A percentile compares a stretch with the other conserved stretches of the same genome.
Evolutionary conservation across 1,140 invertebrate genomes (phyloP).

Genomic region (Drosophila santomea): DNA sequence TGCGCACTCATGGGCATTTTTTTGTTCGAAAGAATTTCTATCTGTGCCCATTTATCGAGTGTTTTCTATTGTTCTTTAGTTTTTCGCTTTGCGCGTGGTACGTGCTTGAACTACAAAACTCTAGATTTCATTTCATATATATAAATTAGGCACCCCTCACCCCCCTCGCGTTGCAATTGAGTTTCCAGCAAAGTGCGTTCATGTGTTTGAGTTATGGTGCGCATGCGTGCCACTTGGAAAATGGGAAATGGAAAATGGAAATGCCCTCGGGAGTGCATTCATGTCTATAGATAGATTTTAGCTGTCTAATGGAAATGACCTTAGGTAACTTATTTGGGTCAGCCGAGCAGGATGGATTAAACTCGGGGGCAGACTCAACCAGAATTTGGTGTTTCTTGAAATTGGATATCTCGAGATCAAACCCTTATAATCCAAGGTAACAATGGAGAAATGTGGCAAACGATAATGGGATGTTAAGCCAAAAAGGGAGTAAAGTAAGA

Average conservation of each 20-base stretch:
- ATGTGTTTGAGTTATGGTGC: slow-evolving; percentile 77
- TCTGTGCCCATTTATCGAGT: slow-evolving; percentile 74
- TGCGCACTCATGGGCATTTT: slow-evolving; percentile 51
- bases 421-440: neutral
- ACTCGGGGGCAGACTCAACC: neutral
- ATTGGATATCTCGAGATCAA: slow-evolving; percentile 6
- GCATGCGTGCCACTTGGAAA: slow-evolving; percentile 70
- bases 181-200: slow-evolving; percentile 71
- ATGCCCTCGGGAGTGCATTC: slow-evolving; percentile 34
- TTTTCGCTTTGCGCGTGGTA: slow-evolving; percentile 66
- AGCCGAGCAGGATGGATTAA: slow-evolving; percentile 33
- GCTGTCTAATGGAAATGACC: slow-evolving; percentile 37
- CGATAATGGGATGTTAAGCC: slow-evolving; percentile 4
- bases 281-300: slow-evolving; percentile 24
- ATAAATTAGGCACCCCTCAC: slow-evolving; percentile 5
- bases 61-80: slow-evolving; percentile 51
- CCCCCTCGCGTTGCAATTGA: slow-evolving; percentile 40
- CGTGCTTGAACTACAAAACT: slow-evolving; percentile 81
- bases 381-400: slow-evolving; percentile 3
- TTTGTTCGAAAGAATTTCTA: slow-evolving; percentile 57
- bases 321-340: slow-evolving; percentile 43
- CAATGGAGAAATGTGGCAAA: slow-evolving; percentile 8
- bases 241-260: slow-evolving; percentile 15
- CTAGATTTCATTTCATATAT: slow-evolving; percentile 65
- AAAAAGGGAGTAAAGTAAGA: slow-evolving; percentile 5